Conservation (phyloP, 2,797 vertebrate genomes). For the Agapornis canus region DNA sequence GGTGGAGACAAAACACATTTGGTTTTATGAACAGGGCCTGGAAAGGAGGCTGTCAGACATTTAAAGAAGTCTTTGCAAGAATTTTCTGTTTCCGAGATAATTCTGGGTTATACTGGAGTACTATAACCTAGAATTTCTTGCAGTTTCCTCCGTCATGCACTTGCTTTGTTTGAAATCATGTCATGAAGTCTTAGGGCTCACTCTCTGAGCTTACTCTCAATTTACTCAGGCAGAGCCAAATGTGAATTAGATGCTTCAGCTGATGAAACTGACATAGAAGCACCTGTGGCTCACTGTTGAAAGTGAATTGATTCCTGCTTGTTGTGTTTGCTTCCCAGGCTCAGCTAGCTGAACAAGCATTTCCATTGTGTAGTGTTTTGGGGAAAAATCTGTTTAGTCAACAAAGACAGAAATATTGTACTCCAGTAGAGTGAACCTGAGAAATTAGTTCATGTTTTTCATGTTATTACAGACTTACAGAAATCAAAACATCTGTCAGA, state of each 20-base stretch:
- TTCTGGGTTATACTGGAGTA: neutral
- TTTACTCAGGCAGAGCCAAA: rapidly evolving
- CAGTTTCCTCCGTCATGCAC: rapidly evolving
- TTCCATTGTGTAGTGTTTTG: neutral
- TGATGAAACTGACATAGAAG: rapidly evolving
- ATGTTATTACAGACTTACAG: rapidly evolving
- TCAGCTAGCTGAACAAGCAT: neutral
- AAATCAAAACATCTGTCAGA: neutral
- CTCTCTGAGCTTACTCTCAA: rapidly evolving
- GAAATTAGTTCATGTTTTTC: neutral
- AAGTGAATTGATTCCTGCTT: neutral
- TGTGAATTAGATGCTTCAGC: neutral
- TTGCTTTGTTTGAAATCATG: neutral
- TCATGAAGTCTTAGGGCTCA: rapidly evolving
- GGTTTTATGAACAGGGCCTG: neutral
- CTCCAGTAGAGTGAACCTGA: neutral
- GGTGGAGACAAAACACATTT: rapidly evolving
- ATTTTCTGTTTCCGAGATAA: neutral
- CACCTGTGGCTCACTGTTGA: rapidly evolving
- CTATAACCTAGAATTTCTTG: neutral
- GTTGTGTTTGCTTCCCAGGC: neutral
- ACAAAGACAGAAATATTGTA: neutral
- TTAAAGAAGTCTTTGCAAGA: neutral
- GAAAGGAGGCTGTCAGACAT: neutral
- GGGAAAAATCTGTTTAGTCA: neutral